Conservation (phyloP, 2,888 invertebrate genomes). For the Stegana nigrithorax region DNA sequence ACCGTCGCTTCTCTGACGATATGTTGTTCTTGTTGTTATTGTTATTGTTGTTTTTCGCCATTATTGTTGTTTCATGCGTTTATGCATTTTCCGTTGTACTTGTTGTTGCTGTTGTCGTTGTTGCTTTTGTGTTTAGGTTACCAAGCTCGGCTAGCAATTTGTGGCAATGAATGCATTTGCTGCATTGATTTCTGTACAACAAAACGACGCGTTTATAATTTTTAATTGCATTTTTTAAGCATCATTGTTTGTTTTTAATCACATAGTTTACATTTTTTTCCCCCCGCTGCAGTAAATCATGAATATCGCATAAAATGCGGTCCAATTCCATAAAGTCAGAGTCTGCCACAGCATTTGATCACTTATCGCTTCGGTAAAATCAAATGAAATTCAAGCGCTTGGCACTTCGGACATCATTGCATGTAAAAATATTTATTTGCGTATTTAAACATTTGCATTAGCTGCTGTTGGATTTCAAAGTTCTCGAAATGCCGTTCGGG, state of each 20-base stretch:
- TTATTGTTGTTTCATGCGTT: no score
- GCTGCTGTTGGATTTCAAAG: not conserved
- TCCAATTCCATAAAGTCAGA: no score
- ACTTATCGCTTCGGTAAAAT: not conserved
- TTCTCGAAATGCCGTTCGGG: not conserved
- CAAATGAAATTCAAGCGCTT: constrained; percentile 2
- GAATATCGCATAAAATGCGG: no score
- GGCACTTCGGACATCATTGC: not conserved
- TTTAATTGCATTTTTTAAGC: not conserved
- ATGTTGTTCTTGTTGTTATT: no score
- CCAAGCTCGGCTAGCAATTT: not conserved
- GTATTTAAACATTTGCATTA: constrained; percentile 6
- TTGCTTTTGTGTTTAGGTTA: not conserved
- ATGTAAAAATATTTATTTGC: not conserved
- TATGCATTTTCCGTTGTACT: no score
- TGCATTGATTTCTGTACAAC: no score
- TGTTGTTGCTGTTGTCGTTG: no score
- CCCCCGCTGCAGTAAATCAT: no score
- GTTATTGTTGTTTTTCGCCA: no score
- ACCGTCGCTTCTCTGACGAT: not conserved
- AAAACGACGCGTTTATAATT: no score
- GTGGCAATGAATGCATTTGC: not conserved
- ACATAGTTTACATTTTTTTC: not conserved
- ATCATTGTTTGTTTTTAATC: not conserved
- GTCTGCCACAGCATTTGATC: not conserved